Conservation (phyloP, 1,140 invertebrate species). For the Brachionus calyciflorus region DNA sequence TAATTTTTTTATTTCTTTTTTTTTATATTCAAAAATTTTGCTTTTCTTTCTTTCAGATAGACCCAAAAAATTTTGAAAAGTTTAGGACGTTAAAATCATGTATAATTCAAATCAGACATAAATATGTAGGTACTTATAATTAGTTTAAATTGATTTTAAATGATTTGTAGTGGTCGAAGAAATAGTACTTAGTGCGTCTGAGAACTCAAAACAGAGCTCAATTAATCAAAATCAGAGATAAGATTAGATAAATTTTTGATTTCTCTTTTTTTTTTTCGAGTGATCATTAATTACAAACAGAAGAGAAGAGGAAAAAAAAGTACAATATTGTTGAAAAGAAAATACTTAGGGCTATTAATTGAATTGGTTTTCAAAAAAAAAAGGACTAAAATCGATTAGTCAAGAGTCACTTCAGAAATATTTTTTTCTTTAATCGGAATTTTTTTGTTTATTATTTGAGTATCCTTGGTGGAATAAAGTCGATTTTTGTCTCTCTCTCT, state of each 20-base stretch:
- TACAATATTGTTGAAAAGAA: not conserved
- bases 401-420: not conserved
- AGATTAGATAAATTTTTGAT: slow-evolving; percentile 5
- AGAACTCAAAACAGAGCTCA: not conserved
- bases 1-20: no score
- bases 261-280: not conserved
- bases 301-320: not conserved
- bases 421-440: not conserved
- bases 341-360: not conserved
- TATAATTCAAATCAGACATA: not conserved
- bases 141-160: slow-evolving; percentile 13
- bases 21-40: no score
- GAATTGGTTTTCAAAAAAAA: slow-evolving; percentile 3
- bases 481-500: no score
- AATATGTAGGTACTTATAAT: no score
- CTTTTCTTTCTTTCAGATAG: no score
- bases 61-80: no score
- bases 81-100: no score
- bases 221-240: slow-evolving; percentile 37
- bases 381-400: slow-evolving; percentile 30
- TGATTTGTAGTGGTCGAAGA: no score
- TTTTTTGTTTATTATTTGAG: not conserved
- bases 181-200: slow-evolving; percentile 10
- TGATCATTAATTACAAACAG: slow-evolving; percentile 36
- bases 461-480: no score